Evolutionary conservation across 2,797 vertebrate genomes (phyloP).

Genomic region (Epinephelus malabaricus): DNA sequence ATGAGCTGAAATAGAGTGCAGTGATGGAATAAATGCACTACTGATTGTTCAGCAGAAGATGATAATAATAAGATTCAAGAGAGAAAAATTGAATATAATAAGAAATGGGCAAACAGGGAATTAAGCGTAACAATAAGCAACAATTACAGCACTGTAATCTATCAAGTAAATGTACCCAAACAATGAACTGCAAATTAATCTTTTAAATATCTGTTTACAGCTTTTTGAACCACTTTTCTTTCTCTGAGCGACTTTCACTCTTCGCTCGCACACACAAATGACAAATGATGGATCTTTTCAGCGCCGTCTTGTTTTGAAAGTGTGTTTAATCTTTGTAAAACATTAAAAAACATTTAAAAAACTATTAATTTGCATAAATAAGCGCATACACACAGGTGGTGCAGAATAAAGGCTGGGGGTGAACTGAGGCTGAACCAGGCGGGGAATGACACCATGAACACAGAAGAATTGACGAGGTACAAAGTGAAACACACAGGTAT

Average conservation of each 20-base stretch:
- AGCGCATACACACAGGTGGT: not conserved
- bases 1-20: not conserved
- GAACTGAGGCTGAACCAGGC: not conserved
- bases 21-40: not conserved
- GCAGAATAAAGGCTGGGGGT: not conserved
- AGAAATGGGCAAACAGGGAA: not conserved
- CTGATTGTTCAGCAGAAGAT: not conserved
- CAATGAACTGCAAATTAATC: not conserved
- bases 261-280: not conserved
- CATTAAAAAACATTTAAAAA: not conserved
- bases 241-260: not conserved
- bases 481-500: too few species aligned
- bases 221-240: too few species aligned
- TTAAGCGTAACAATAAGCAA: not conserved
- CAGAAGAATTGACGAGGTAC: too few species aligned
- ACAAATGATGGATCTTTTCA: not conserved
- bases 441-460: too few species aligned
- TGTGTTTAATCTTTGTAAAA: not conserved
- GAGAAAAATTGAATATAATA: not conserved
- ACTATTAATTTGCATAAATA: not conserved
- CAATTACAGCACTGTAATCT: not conserved
- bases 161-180: not conserved
- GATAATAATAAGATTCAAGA: not conserved
- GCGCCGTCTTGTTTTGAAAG: not conserved
- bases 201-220: not conserved